Evolutionary conservation across 2,113 vertebrate genomes (phyloP).

Genomic region (Percina caprodes): DNA sequence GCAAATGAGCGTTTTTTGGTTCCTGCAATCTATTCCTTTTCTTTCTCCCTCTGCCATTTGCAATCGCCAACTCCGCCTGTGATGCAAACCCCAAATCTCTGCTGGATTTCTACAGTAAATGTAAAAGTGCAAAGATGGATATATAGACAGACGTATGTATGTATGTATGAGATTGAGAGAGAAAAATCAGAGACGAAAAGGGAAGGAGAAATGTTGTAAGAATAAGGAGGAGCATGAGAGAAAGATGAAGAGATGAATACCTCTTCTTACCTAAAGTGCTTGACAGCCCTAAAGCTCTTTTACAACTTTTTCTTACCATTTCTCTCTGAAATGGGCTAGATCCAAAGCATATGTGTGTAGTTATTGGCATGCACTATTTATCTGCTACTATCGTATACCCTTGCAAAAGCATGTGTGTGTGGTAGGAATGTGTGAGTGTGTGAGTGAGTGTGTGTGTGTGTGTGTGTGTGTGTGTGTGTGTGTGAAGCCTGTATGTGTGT

Average conservation of each 20-base stretch:
- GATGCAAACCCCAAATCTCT: conserved; percentile 64
- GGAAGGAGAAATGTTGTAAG: conserved; percentile 35
- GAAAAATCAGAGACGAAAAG: conserved; percentile 37
- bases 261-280: conserved; percentile 62
- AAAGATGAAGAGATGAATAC: conserved; percentile 67
- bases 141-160: conserved; percentile 44
- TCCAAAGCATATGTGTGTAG: conserved; percentile 55
- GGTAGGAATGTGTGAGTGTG: too few species aligned
- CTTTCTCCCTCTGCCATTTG: conserved; percentile 42
- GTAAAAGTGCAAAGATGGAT: conserved; percentile 42
- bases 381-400: conserved; percentile 33
- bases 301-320: conserved; percentile 69
- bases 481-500: conserved; percentile 40
- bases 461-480: conserved; percentile 35
- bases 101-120: conserved; percentile 69
- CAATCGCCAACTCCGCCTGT: conserved; percentile 44
- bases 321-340: conserved; percentile 59
- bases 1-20: conserved; percentile 70
- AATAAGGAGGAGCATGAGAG: conserved; percentile 49
- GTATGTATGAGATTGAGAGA: conserved; percentile 31
- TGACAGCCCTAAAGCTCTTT: conserved; percentile 66
- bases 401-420: conserved; percentile 21
- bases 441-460: conserved; percentile 24
- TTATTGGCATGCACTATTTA: conserved; percentile 44
- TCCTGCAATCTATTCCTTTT: conserved; percentile 76